These are phyloP conservation scores for Pedionomus torquatus DNA, from an alignment of 2,113 vertebrate genomes.

Conservation along the genomic window DNA sequence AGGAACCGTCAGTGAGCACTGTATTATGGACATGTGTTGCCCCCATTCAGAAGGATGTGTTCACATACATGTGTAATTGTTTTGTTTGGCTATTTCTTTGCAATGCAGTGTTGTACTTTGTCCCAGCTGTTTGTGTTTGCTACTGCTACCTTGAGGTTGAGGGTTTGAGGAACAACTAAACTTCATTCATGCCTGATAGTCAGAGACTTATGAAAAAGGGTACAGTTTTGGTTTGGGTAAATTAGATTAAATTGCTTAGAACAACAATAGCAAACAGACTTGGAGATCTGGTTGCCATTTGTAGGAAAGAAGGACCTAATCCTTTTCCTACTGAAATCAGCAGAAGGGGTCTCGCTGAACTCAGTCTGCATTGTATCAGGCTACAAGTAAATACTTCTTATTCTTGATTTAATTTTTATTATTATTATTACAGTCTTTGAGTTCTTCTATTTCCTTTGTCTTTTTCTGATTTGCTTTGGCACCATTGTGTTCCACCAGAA, in stretches of 20 bases:
- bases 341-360: background rate
- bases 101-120: background rate
- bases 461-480: background rate
- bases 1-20: background rate
- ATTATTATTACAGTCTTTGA: background rate
- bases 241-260: slow-evolving; percentile 16
- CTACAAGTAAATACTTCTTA: background rate
- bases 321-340: background rate
- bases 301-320: slow-evolving; percentile 10
- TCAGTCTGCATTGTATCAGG: background rate
- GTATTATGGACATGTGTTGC: background rate
- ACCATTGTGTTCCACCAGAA: background rate
- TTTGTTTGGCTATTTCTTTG: background rate
- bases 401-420: background rate
- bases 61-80: background rate
- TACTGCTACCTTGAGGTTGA: background rate
- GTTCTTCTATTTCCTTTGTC: background rate
- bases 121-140: background rate
- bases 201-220: background rate
- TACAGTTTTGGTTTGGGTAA: slow-evolving; percentile 9
- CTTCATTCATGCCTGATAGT: background rate
- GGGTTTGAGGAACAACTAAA: background rate
- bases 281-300: background rate
- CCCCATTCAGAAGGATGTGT: background rate
- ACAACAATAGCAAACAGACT: background rate